Conservation (phyloP, 2,113 vertebrate species). For the Zapornia atra region DNA sequence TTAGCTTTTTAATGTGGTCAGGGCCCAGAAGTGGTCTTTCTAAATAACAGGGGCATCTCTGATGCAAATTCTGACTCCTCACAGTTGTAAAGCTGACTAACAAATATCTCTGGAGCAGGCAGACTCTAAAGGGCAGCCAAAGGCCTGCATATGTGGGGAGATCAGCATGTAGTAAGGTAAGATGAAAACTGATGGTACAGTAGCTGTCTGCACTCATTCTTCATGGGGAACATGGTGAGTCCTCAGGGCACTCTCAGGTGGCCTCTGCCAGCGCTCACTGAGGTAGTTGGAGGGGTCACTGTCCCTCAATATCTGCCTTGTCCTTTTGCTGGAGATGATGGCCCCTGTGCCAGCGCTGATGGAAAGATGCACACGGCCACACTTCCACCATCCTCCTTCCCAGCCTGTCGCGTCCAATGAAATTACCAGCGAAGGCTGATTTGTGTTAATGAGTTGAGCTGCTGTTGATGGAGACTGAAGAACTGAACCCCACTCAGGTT, state of each 20-base stretch:
- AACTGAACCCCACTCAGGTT: accelerated
- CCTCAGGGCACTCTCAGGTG: neutral
- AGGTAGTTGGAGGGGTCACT: neutral
- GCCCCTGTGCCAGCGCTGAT: accelerated
- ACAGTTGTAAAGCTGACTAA: neutral
- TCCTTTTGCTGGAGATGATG: neutral
- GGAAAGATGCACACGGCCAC: neutral
- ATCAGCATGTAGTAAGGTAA: neutral
- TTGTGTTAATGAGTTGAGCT: neutral
- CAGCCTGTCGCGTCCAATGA: neutral
- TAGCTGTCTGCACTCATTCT: neutral
- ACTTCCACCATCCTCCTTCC: neutral
- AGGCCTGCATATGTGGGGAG: neutral
- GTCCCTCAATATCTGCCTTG: neutral
- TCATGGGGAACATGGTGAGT: neutral
- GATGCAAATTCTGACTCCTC: neutral
- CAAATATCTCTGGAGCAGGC: neutral
- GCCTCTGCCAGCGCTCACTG: neutral
- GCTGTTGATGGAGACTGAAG: neutral
- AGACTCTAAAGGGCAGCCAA: constrained; percentile 1
- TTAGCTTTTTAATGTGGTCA: neutral
- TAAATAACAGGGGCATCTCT: neutral
- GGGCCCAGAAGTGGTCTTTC: neutral
- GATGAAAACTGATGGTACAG: neutral
- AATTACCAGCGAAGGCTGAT: neutral